Base-by-base conservation (phyloP, 23 tunicate species). In the Corella eumyota region DNA sequence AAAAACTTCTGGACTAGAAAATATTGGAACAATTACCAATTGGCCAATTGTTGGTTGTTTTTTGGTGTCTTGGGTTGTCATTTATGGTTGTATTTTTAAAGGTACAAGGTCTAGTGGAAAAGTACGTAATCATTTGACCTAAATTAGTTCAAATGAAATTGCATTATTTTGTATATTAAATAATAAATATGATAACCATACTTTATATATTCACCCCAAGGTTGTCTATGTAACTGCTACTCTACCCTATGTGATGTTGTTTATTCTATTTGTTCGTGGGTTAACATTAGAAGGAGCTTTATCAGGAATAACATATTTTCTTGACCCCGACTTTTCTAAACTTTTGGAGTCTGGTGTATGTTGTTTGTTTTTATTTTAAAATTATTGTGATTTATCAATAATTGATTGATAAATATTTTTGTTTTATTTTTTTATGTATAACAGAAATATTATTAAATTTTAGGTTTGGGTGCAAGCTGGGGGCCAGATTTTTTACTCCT, bases 391-490 rank as follows among this genome's bases (percentile, higher is more conserved):
- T n/a, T n/a, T n/a, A n/a, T n/a, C n/a, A n/a, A n/a, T n/a, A n/a
- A n/a, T n/a, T n/a, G n/a, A n/a, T n/a, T n/a, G n/a, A n/a, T n/a
- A n/a, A n/a, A n/a, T n/a, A n/a, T n/a, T n/a, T n/a, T n/a, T n/a
- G n/a, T n/a, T n/a, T n/a, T n/a, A n/a, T n/a, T n/a, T n/a, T n/a
- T n/a, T n/a, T n/a, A 11, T 40, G 48, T 40, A 9, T 40, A 11
- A 40, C 48, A 40, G 15, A 40, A 40, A 9, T 9, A 40, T 40
- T 15, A 9, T 15, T 11, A 9, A 7, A 6, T 26, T 50, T 4
- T 52, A 85, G 84, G 76, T 68, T 20, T 87, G 96, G 96, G 72
- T 78, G n/a, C 75, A 78, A 25, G 96, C 96, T 4, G 96, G 96
- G 44, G 64, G 85, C 26, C 96, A 87, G 33, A 77, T 87, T 0